Evolutionary conservation across 2,797 vertebrate species (phyloP), one percentile per base, ranked within the genome.

Genomic region (Tolypeutes matacus): DNA sequence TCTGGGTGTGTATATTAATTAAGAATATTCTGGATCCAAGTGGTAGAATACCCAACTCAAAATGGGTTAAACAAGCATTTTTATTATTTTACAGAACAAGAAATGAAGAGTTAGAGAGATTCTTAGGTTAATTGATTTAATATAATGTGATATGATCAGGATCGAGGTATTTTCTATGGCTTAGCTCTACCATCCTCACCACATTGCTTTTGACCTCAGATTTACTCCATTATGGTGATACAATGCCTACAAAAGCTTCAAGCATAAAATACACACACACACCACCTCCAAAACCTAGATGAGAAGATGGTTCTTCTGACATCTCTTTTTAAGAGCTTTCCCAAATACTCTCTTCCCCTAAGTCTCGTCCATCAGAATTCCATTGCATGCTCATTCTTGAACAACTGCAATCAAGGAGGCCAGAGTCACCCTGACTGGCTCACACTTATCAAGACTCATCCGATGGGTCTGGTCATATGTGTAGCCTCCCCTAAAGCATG

Each of bases 191-290:
- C 27, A 69, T 73, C 10, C 11, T 69, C 31, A 86, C 83, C 18
- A 27, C 53, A 1, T 42, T 90, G 10, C 51, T 86, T 95, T 84
- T 86, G 60, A 92, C 12, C 10, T 84, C 14, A 6, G 39, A 72
- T 94, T 96, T 81, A 70, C 95, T 84, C 95, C 49, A 4, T 89
- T 39, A 65, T 29, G 51, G 34, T 73, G 29, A 67, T 36, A 58
- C 86, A 75, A 62, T 86, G n/a, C 3, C 18, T 62, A 39, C 18
- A 8, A 42, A 70, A 73, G 2, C 15, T 73, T 36, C 1, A 82
- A 69, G 3, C 60, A 51, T 92, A 3, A 72, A 3, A 72, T 27
- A 62, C 12, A 69, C 9, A 72, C 8, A 72, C 31, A 62, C 12
- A 69, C 7, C 29, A 7, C 36, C 49, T 58, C 10, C 23, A 81